Evolutionary conservation across 2,888 invertebrate species (phyloP).

Genomic region (Xylota sylvarum): DNA sequence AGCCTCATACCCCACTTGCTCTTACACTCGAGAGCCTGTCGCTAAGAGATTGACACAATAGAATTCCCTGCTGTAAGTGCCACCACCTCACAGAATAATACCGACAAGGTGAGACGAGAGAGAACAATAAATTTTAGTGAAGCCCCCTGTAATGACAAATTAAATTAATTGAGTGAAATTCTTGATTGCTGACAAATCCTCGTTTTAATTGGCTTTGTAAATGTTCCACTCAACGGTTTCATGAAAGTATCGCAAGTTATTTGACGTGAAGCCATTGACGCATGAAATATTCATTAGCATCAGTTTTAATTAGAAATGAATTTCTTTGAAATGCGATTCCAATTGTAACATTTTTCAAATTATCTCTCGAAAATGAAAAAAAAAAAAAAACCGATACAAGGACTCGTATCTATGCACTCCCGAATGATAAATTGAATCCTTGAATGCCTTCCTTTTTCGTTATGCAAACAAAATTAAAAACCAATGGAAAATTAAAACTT

Average conservation of each 20-base stretch:
- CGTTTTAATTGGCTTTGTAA: conserved; percentile 33
- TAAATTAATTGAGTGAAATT: conserved; percentile 50
- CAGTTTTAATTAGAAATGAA: neutral
- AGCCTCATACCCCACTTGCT: neutral
- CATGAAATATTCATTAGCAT: neutral
- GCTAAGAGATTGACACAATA: conserved; percentile 30
- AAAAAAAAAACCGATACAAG: no score
- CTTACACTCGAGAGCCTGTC: neutral
- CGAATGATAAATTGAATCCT: neutral
- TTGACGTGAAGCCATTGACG: neutral
- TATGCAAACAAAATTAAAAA: conserved; percentile 10
- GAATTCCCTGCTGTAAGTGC: neutral
- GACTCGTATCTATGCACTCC: neutral
- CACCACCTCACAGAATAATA: neutral
- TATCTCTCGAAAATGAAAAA: no score
- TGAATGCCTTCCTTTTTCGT: neutral
- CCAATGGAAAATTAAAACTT: conserved; percentile 19
- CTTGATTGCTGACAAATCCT: conserved; percentile 31
- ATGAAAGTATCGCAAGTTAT: neutral
- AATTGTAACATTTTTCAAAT: neutral
- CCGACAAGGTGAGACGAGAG: neutral
- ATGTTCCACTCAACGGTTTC: neutral
- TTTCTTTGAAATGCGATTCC: neutral
- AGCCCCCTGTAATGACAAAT: conserved; percentile 27
- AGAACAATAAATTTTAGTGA: conserved; percentile 15